Evolutionary conservation across 2,888 invertebrate genomes (phyloP).

Genomic region (Andricus curvator): DNA sequence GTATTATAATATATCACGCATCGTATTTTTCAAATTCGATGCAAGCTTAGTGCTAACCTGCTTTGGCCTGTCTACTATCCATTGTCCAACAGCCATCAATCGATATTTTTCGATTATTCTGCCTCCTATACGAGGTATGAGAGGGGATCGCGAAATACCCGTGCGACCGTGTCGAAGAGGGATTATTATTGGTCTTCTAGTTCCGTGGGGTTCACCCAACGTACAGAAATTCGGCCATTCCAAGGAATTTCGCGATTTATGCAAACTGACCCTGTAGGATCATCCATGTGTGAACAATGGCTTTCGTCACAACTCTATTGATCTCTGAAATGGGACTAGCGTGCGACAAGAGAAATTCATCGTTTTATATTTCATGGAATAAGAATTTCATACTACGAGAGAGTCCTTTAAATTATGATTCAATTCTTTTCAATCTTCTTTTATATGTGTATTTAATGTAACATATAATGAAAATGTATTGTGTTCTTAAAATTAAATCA

Average conservation of each 20-base stretch:
- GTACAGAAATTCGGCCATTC: constrained; percentile 16
- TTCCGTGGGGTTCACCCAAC: constrained; percentile 44
- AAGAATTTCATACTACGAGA: not conserved
- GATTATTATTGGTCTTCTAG: constrained; percentile 48
- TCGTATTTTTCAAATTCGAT: constrained; percentile 31
- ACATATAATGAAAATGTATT: too few relatives aligned
- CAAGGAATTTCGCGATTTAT: constrained; percentile 25
- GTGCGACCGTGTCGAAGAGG: constrained; percentile 64
- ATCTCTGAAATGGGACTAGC: constrained; percentile 1
- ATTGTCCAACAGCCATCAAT: constrained; percentile 29
- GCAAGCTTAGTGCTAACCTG: constrained; percentile 10
- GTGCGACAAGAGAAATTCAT: not conserved
- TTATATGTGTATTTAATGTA: not conserved
- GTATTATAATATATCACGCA: constrained; percentile 42
- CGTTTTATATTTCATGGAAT: not conserved
- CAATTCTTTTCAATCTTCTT: not conserved
- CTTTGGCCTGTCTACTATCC: not conserved
- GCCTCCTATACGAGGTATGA: constrained; percentile 39
- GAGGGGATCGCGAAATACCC: constrained; percentile 64
- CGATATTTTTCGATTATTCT: constrained; percentile 56
- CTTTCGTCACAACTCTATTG: constrained; percentile 16
- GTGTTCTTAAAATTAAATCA: too few relatives aligned
- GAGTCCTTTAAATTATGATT: not conserved
- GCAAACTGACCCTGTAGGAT: constrained; percentile 26
- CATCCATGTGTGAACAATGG: constrained; percentile 29